phyloP scores from a whole-genome alignment of 2,888 invertebrate genomes.

The Psylliodes chrysocephalus region DNA sequence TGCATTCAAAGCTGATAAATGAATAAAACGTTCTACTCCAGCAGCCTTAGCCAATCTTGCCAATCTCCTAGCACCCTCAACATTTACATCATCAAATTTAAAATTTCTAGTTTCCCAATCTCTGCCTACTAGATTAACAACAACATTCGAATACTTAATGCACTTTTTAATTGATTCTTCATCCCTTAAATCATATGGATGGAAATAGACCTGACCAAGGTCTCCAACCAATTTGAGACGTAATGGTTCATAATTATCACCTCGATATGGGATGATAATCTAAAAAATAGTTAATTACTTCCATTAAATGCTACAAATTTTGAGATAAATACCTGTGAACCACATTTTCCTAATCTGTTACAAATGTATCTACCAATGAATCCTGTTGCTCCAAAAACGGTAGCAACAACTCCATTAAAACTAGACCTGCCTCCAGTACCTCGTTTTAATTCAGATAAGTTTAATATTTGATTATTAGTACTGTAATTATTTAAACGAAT shows the following conservation, averaged over 20 bases:
- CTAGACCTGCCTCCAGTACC: slow-evolving; percentile 94
- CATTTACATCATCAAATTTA: slow-evolving; percentile 86
- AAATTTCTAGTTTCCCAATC: slow-evolving; percentile 95
- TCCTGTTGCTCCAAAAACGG: slow-evolving; percentile 95
- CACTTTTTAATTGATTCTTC: slow-evolving; percentile 86
- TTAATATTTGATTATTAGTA: slow-evolving; percentile 67
- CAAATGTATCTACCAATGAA: slow-evolving; percentile 89
- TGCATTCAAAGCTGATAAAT: slow-evolving; percentile 89
- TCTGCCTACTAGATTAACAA: slow-evolving; percentile 92
- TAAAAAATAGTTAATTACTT: slow-evolving; percentile 63
- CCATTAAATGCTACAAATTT: background rate
- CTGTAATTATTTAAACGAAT: slow-evolving; percentile 65
- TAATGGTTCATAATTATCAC: slow-evolving; percentile 82
- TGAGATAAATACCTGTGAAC: slow-evolving; percentile 74
- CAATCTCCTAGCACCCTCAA: slow-evolving; percentile 82
- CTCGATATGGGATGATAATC: slow-evolving; percentile 92
- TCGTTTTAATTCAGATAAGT: slow-evolving; percentile 76
- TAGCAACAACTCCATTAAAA: slow-evolving; percentile 97
- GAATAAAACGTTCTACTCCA: slow-evolving; percentile 92
- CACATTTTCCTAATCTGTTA: slow-evolving; percentile 89
- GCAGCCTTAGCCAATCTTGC: slow-evolving; percentile 79
- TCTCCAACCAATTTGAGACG: slow-evolving; percentile 90
- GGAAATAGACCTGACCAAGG: slow-evolving; percentile 93
- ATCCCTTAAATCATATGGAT: slow-evolving; percentile 85
- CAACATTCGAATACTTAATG: slow-evolving; percentile 95